Evolutionary conservation across 1,140 invertebrate species (phyloP).

Genomic region (Metopolophium dirhodum): DNA sequence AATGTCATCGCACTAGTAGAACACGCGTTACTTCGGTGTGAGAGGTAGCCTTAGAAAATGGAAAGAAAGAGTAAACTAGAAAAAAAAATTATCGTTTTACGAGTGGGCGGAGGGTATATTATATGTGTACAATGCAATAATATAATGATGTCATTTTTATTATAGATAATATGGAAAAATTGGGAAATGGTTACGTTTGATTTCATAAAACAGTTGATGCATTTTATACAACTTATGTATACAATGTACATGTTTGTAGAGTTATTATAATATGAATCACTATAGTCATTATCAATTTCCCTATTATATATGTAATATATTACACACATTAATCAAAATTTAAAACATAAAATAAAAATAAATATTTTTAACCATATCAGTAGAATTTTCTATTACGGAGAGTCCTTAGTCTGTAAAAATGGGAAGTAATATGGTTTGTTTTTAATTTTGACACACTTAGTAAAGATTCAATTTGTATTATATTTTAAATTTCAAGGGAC

Average conservation of each 20-base stretch:
- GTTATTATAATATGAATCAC: not conserved
- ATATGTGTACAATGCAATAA: not conserved
- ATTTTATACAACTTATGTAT: not conserved
- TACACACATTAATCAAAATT: no score
- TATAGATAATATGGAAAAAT: not conserved
- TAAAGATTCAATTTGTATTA: no score
- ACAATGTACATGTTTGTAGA: not conserved
- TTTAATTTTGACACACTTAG: no score
- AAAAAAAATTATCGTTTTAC: constrained; percentile 35
- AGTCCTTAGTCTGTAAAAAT: no score
- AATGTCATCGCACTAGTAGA: constrained; percentile 1
- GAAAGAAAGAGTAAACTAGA: not conserved
- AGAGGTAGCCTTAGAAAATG: constrained; percentile 23
- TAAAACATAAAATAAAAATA: no score
- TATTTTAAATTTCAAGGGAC: no score
- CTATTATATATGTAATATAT: not conserved
- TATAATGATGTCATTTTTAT: not conserved
- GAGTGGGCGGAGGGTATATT: not conserved
- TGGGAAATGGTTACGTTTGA: not conserved
- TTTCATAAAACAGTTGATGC: not conserved
- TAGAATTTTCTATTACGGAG: no score
- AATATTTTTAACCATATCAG: no score
- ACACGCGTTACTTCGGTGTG: constrained; percentile 27
- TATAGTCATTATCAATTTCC: not conserved
- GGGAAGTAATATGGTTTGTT: no score